Evolutionary conservation across 2,888 invertebrate genomes (phyloP).

Genomic region (Apamea sordens): DNA sequence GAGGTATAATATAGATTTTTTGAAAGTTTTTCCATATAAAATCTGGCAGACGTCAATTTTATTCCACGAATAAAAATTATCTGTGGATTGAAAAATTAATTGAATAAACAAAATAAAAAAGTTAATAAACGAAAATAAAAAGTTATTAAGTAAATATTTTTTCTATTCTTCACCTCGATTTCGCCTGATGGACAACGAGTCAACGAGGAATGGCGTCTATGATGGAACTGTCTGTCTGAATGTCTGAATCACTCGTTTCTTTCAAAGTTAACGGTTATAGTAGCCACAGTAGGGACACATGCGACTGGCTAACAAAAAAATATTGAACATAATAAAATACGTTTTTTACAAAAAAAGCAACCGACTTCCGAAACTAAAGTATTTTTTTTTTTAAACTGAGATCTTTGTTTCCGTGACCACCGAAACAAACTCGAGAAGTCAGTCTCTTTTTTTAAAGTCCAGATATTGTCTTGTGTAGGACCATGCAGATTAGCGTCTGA

Average conservation of each 20-base stretch:
- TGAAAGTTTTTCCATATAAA: no score
- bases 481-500: not conserved
- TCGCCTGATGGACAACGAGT: not conserved
- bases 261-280: not conserved
- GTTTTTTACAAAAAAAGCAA: not conserved
- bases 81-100: no score
- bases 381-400: not conserved
- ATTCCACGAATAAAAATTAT: no score
- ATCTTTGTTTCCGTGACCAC: not conserved
- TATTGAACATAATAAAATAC: not conserved
- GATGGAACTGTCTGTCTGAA: not conserved
- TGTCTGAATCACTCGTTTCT: not conserved
- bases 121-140: not conserved
- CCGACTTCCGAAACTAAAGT: not conserved
- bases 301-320: not conserved
- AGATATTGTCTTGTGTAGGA: not conserved
- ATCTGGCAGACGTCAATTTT: no score
- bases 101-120: no score
- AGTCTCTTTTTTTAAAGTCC: not conserved
- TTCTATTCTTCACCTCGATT: not conserved
- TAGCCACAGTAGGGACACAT: not conserved
- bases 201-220: not conserved
- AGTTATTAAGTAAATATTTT: no score
- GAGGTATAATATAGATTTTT: no score
- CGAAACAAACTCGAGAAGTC: not conserved